Base-by-base conservation (phyloP, 2,113 vertebrate genomes). In the Pampusana beccarii region DNA sequence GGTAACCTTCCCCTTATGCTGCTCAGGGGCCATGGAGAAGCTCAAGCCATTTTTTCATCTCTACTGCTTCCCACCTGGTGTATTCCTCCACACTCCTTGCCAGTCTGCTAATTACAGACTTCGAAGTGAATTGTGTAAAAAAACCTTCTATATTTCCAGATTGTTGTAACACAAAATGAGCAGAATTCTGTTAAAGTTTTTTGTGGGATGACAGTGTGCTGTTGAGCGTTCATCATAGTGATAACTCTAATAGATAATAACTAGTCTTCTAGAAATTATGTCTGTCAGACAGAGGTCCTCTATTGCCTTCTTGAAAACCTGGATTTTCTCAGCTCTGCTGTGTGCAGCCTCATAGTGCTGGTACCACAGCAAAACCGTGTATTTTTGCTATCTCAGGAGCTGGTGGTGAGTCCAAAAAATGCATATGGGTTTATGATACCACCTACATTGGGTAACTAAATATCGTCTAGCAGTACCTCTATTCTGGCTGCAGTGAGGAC, bases 81-180 rank as follows among this genome's bases (percentile, higher is more conserved):
- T 77, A 17, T 74, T 78, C 16, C 42, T 93, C 23, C 42, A 15
- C 1, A 5, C 14, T 88, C 14, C 87, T 86, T 4, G 0, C 29
- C 23, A 60, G 38, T 79, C 31, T 91, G 46, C 18, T 87, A 60
- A 53, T 14, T 71, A 33, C 44, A 38, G 7, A 23, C 20, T 62
- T 62, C 40, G 29, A 71, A 70, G 26, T 67, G 5, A 88, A 60
- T 4, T 33, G 12, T 77, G 33, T 80, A 70, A 88, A 82, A 64
- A 29, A 0, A 1, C 6, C 3, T 8, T 77, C 14, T 77, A 0
- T 17, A 26, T 74, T 71, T 92, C 51, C 38, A 53, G n/a, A 18
- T 38, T 53, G 25, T n/a, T 50, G 10, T 66, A 42, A 38, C 20
- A 50, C 3, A 66, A 62, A 86, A 64, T 60, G 23, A 92, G 5